Conservation (phyloP, 2,888 invertebrate genomes). For the Mimas tiliae region DNA sequence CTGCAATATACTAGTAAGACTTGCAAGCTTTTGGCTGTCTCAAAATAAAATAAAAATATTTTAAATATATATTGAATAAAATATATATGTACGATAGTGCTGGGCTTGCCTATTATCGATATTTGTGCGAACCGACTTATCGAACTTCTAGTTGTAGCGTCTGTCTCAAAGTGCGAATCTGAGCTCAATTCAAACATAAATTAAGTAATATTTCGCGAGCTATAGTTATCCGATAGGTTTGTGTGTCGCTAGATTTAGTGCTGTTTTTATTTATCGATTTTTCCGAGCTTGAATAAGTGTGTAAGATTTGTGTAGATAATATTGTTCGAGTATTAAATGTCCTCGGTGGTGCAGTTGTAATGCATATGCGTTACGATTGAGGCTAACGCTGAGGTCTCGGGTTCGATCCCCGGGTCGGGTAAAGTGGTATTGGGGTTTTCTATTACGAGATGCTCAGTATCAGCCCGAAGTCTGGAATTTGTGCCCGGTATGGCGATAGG, state of each 20-base stretch:
- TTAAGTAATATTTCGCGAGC: slow-evolving; percentile 19
- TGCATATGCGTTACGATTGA: too few relatives aligned
- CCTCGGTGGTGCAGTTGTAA: too few relatives aligned
- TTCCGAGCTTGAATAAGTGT: slow-evolving; percentile 6
- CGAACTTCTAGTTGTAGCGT: slow-evolving; percentile 8
- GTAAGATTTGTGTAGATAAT: neutral
- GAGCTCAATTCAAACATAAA: slow-evolving; percentile 50
- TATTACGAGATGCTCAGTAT: too few relatives aligned
- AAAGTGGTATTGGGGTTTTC: too few relatives aligned
- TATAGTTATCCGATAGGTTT: slow-evolving; percentile 13
- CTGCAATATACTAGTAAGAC: slow-evolving; percentile 14
- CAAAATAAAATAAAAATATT: neutral
- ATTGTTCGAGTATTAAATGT: neutral
- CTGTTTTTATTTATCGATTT: slow-evolving; percentile 10
- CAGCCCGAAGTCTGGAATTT: too few relatives aligned
- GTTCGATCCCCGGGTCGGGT: too few relatives aligned
- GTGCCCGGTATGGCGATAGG: too few relatives aligned
- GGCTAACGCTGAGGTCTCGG: too few relatives aligned
- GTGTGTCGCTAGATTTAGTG: slow-evolving; percentile 26
- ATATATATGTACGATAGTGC: slow-evolving; percentile 1
- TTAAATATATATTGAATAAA: too few relatives aligned
- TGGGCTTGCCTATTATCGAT: slow-evolving; percentile 8
- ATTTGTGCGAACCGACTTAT: slow-evolving; percentile 10
- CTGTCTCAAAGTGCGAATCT: slow-evolving; percentile 37
- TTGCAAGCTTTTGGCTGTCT: slow-evolving; percentile 10